Evolutionary conservation across 2,113 vertebrate genomes (phyloP).

Genomic region (Prionailurus viverrinus): DNA sequence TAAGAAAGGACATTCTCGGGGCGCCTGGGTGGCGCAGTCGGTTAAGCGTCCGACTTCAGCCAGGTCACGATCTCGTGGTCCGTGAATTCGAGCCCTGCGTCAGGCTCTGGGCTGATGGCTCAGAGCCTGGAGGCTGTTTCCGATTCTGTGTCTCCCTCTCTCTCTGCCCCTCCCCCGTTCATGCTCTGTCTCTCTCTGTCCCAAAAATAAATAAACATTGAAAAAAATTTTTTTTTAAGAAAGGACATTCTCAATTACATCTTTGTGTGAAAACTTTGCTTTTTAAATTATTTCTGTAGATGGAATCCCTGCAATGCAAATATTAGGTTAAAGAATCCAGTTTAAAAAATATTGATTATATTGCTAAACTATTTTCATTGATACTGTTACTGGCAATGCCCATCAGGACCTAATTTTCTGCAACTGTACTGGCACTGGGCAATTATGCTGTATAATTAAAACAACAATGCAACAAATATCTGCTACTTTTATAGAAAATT

Average conservation of each 20-base stretch:
- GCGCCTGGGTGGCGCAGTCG: too few relatives aligned
- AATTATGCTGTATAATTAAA: background rate
- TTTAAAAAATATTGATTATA: constrained; percentile 28
- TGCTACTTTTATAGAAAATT: constrained; percentile 22
- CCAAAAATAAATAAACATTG: too few relatives aligned
- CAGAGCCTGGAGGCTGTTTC: too few relatives aligned
- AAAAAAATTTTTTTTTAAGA: background rate
- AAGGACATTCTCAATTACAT: background rate
- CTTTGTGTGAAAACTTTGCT: constrained; percentile 36
- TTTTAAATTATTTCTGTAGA: constrained; percentile 20
- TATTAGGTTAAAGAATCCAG: constrained; percentile 21
- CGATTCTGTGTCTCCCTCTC: too few relatives aligned
- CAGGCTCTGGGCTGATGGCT: too few relatives aligned
- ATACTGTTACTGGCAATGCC: background rate
- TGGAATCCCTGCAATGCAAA: constrained; percentile 27
- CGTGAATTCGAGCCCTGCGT: too few relatives aligned
- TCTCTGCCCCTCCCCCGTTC: too few relatives aligned
- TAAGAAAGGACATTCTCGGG: background rate
- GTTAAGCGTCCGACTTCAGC: too few relatives aligned
- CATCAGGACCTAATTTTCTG: background rate
- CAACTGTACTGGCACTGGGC: background rate
- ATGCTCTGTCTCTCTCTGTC: too few relatives aligned
- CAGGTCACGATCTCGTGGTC: too few relatives aligned
- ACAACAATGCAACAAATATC: background rate
- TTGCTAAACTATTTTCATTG: background rate